Conservation (phyloP, 2,113 vertebrate genomes). For the Psophia crepitans region DNA sequence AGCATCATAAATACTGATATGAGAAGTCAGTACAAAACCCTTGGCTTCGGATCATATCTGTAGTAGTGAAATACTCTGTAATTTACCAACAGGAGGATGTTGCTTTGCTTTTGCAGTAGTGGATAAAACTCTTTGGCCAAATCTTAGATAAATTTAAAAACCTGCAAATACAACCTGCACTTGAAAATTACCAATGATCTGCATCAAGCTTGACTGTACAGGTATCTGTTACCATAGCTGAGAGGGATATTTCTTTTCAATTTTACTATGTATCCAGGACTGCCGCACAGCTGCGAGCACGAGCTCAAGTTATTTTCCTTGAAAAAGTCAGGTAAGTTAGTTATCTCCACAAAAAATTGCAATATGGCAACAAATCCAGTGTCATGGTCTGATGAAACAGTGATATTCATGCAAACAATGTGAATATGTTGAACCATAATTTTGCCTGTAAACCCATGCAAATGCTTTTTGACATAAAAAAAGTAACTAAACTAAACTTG, state of each 20-base stretch:
- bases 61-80: neutral
- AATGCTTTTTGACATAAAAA: conserved; percentile 67
- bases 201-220: neutral
- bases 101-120: neutral
- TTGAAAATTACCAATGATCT: neutral
- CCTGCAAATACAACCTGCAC: neutral
- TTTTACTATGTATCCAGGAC: neutral
- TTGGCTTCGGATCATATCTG: neutral
- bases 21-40: neutral
- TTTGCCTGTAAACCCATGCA: conserved; percentile 60
- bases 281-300: neutral
- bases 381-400: conserved; percentile 22
- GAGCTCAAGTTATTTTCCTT: neutral
- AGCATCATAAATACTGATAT: neutral
- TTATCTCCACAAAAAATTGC: neutral
- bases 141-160: neutral
- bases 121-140: neutral
- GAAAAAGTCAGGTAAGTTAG: neutral
- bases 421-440: conserved; percentile 60
- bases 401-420: conserved; percentile 51
- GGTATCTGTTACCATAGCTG: neutral
- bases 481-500: conserved; percentile 69
- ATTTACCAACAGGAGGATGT: neutral
- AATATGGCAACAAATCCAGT: neutral
- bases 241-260: neutral